Evolutionary conservation across 2,797 vertebrate genomes (phyloP).

Genomic region (Caiman crocodilus): DNA sequence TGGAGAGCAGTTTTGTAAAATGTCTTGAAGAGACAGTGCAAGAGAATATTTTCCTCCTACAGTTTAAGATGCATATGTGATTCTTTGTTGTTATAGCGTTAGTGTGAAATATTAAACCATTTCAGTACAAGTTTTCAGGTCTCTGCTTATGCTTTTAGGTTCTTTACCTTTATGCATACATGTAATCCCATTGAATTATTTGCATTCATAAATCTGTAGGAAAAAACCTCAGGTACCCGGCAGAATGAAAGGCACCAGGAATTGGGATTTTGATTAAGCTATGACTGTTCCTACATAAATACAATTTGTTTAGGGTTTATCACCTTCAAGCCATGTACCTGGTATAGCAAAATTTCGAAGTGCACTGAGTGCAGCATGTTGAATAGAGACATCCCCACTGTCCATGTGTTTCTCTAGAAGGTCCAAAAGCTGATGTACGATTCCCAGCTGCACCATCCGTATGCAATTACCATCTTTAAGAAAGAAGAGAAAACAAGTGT

Average conservation of each 20-base stretch:
- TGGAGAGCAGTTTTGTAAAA: not conserved
- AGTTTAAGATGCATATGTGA: not conserved
- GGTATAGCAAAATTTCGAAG: conserved; percentile 91
- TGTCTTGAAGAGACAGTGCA: not conserved
- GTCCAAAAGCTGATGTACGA: conserved; percentile 89
- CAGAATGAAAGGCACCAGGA: not conserved
- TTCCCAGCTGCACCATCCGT: conserved; percentile 89
- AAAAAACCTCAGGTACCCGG: not conserved
- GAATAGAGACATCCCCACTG: conserved; percentile 88
- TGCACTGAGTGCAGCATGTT: conserved; percentile 90
- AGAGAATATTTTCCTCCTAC: not conserved
- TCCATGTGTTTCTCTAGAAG: conserved; percentile 88
- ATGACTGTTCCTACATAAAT: not conserved
- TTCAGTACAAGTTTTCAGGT: not conserved
- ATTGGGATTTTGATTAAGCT: not conserved
- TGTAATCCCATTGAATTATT: not conserved
- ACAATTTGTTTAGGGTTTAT: accelerated
- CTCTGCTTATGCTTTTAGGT: not conserved
- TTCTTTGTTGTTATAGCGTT: not conserved
- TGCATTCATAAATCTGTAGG: not conserved
- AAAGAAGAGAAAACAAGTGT: not conserved
- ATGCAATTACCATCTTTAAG: conserved; percentile 88
- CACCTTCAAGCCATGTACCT: conserved; percentile 75
- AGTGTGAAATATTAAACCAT: not conserved
- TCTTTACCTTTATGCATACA: not conserved